Conservation (phyloP, 92 coral and sea anemone species). For the Palythoa caribaeorum region DNA sequence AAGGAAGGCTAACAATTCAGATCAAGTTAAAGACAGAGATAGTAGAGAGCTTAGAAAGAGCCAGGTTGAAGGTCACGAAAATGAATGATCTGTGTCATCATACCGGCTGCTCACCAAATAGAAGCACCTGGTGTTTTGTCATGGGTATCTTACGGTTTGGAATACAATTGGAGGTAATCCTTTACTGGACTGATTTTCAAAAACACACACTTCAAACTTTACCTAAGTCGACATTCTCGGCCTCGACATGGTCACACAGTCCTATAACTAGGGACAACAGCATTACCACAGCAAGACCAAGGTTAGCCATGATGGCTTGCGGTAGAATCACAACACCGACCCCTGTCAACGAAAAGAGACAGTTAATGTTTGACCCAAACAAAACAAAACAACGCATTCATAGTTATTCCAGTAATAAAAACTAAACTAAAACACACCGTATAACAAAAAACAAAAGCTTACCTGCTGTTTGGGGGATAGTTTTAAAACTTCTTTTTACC, state of each 20-base stretch:
- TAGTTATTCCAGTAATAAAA: not conserved
- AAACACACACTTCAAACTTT: not conserved
- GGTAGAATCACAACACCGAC: not conserved
- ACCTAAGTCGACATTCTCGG: slow-evolving; percentile 45
- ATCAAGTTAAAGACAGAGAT: too few relatives aligned
- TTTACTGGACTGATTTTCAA: not conserved
- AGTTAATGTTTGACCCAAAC: not conserved
- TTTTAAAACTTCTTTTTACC: slow-evolving; percentile 29
- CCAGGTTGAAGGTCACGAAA: not conserved
- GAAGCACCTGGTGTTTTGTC: slow-evolving; percentile 15
- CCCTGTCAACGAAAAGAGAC: not conserved
- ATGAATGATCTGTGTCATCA: not conserved
- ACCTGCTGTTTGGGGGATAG: slow-evolving; percentile 51
- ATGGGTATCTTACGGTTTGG: slow-evolving; percentile 6
- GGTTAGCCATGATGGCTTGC: slow-evolving; percentile 41
- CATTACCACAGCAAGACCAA: slow-evolving; percentile 16
- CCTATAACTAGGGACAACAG: not conserved
- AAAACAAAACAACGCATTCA: not conserved
- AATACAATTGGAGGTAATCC: not conserved
- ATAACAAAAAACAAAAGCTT: slow-evolving; percentile 9
- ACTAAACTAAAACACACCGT: slow-evolving; percentile 9
- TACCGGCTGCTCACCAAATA: not conserved
- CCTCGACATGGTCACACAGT: slow-evolving; percentile 27
- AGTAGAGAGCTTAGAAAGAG: not conserved
- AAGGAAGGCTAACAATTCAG: not conserved